phyloP scores from a whole-genome alignment of 2,888 invertebrate genomes.

The Rhopalosiphum nymphaeae region DNA sequence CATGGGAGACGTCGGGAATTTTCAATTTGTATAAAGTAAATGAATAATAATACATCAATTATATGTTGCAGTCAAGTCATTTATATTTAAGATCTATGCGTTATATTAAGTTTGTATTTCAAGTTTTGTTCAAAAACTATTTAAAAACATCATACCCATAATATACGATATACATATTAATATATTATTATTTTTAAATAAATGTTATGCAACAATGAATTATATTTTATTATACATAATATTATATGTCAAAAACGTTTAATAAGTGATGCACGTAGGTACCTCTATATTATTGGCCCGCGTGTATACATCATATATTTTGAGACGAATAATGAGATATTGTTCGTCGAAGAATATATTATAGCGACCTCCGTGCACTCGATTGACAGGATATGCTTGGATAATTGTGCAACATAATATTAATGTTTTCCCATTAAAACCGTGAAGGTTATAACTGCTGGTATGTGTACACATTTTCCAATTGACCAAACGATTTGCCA shows the following conservation, averaged over 20 bases:
- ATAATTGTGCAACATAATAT: conserved; percentile 45
- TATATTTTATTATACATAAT: not conserved
- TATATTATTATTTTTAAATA: not conserved
- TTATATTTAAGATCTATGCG: not conserved
- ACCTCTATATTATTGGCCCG: not conserved
- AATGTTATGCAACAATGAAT: not conserved
- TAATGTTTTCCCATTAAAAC: conserved; percentile 34
- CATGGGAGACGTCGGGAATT: not conserved
- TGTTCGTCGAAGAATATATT: not conserved
- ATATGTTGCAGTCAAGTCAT: not conserved
- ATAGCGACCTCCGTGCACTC: not conserved
- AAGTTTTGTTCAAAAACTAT: not conserved
- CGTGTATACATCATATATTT: not conserved
- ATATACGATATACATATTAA: not conserved
- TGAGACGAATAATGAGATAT: not conserved
- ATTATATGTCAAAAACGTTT: not conserved
- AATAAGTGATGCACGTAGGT: not conserved
- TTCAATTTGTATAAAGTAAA: conserved; percentile 29
- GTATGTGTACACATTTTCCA: conserved; percentile 56
- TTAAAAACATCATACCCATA: not conserved
- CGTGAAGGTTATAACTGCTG: conserved; percentile 58
- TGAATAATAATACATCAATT: conserved; percentile 3
- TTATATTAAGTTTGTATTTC: not conserved
- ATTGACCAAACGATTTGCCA: conserved; percentile 51
- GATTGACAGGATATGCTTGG: conserved; percentile 45